Percentiles rank a stretch among this genome's conserved stretches.
phyloP scores from a whole-genome alignment of 2,113 vertebrate species.

The Promerops cafer region DNA sequence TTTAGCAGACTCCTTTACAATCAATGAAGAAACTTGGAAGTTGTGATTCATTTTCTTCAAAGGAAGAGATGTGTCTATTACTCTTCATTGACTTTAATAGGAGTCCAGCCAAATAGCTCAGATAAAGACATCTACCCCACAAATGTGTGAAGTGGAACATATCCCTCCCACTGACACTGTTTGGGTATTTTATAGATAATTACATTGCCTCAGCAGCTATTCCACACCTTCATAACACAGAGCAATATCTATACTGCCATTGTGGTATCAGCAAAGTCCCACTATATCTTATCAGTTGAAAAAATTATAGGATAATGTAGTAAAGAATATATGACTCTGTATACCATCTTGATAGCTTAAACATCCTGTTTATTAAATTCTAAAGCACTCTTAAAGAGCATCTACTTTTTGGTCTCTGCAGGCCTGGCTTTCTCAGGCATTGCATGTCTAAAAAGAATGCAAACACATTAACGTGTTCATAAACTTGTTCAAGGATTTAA shows the following conservation, averaged over 20 bases:
- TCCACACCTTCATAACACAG: neutral
- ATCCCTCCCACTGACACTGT: conserved; percentile 12
- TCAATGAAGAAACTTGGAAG: neutral
- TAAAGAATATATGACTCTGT: neutral
- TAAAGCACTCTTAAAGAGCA: neutral
- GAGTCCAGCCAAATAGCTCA: conserved; percentile 16
- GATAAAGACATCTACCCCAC: conserved; percentile 4
- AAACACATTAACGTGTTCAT: neutral
- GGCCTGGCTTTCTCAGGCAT: neutral
- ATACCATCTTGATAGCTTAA: neutral
- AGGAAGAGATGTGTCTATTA: neutral
- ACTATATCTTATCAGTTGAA: neutral
- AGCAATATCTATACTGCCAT: neutral
- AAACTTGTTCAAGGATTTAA: conserved; percentile 21
- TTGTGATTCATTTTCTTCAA: conserved; percentile 24
- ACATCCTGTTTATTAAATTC: neutral
- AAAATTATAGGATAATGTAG: neutral
- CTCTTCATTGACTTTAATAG: neutral
- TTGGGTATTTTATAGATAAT: conserved; percentile 20
- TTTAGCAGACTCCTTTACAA: neutral
- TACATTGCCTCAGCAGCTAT: conserved; percentile 25
- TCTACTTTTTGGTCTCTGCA: neutral
- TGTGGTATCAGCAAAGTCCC: conserved; percentile 4
- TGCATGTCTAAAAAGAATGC: neutral
- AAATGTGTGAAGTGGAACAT: conserved; percentile 7